Percentiles rank a stretch among this genome's conserved stretches.
Conservation (phyloP, 64 coral and sea anemone species). For the Acropora tenuis region DNA sequence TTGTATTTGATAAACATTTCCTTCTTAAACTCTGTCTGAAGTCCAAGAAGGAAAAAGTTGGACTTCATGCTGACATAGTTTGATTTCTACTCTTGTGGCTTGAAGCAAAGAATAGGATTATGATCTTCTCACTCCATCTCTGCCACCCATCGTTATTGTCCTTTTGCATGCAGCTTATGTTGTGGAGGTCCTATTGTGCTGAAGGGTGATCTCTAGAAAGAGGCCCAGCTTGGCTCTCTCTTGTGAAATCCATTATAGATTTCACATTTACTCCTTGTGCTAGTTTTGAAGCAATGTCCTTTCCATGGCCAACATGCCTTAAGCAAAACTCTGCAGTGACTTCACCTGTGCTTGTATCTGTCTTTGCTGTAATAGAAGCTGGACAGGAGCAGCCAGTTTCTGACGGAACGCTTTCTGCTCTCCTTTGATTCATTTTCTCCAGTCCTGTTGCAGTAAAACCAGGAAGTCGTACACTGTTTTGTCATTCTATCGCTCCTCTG, state of each 20-base stretch:
- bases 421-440: neutral
- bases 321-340: slow-evolving; percentile 32
- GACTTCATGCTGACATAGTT: neutral
- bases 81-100: neutral
- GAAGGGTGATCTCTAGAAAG: slow-evolving; percentile 27
- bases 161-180: slow-evolving; percentile 3
- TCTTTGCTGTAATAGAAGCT: slow-evolving; percentile 23
- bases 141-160: neutral
- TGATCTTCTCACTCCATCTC: no score
- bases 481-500: neutral
- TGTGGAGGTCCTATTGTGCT: neutral
- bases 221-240: neutral
- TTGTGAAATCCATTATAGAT: neutral
- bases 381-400: slow-evolving; percentile 43
- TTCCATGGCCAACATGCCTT: slow-evolving; percentile 18
- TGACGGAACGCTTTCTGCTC: neutral
- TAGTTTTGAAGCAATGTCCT: slow-evolving; percentile 25
- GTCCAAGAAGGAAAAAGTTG: slow-evolving; percentile 22
- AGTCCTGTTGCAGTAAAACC: slow-evolving; percentile 37
- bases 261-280: slow-evolving; percentile 15
- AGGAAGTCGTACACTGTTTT: neutral
- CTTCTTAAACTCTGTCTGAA: slow-evolving; percentile 3
- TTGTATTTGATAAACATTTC: no score
- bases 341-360: neutral
- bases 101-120: slow-evolving; percentile 6